A percentile compares a stretch with the other conserved stretches of the same genome.
Evolutionary conservation across 2,113 vertebrate genomes (phyloP).

Genomic region (Sarotherodon lohbergeri): DNA sequence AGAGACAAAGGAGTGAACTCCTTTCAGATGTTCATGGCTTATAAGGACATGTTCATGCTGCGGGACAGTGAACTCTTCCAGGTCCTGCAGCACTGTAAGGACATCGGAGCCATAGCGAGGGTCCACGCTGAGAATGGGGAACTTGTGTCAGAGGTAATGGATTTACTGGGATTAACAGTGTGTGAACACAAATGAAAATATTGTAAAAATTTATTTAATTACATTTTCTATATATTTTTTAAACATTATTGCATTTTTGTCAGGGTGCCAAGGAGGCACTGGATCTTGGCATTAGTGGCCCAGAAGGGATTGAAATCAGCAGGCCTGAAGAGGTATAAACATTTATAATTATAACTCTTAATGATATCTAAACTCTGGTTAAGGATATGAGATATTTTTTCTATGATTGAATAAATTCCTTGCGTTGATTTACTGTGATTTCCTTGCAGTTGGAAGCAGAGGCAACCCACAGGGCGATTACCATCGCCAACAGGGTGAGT

Average conservation of each 20-base stretch:
- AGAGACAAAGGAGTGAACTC: slow-evolving; percentile 94
- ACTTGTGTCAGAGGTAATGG: slow-evolving; percentile 89
- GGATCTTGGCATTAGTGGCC: slow-evolving; percentile 92
- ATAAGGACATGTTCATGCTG: slow-evolving; percentile 95
- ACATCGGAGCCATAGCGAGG: slow-evolving; percentile 87
- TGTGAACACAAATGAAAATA: not conserved
- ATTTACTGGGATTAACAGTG: not conserved
- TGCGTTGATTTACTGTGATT: not conserved
- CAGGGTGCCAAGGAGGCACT: slow-evolving; percentile 91
- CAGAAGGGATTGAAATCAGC: slow-evolving; percentile 96
- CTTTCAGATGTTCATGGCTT: slow-evolving; percentile 98
- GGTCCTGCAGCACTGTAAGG: slow-evolving; percentile 86
- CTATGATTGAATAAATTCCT: not conserved
- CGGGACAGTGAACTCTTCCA: slow-evolving; percentile 94
- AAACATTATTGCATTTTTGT: not conserved
- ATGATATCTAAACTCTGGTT: not conserved
- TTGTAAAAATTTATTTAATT: not conserved
- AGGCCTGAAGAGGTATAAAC: slow-evolving; percentile 87
- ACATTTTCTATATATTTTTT: accelerated
- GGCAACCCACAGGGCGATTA: slow-evolving; percentile 90
- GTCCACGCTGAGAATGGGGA: slow-evolving; percentile 96
- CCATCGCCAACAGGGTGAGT: slow-evolving; percentile 93
- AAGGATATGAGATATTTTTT: not conserved
- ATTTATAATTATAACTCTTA: not conserved
- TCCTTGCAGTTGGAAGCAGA: slow-evolving; percentile 87